These are phyloP conservation scores for Anadara kagoshimensis DNA, from an alignment of 1,140 invertebrate genomes.

Conservation along the genomic window DNA sequence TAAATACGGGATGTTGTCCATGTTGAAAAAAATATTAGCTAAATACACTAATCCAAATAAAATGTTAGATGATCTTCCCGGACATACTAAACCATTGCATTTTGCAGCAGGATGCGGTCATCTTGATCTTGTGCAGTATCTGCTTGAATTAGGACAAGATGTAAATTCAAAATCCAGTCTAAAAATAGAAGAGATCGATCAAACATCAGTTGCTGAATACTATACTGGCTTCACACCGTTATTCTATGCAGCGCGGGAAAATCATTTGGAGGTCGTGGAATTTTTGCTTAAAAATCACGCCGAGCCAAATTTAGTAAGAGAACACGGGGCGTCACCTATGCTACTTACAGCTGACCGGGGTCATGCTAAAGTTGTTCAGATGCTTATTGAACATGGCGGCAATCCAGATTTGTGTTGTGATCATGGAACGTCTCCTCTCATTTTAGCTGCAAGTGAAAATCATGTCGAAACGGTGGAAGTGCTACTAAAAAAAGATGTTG, in stretches of 20 bases:
- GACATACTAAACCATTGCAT: slow-evolving; percentile 9
- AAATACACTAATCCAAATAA: not conserved
- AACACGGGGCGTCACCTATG: slow-evolving; percentile 20
- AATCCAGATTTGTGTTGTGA: slow-evolving; percentile 16
- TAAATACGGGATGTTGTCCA: not conserved
- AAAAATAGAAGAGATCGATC: not conserved
- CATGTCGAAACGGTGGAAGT: not conserved
- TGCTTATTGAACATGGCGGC: not conserved
- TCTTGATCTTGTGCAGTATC: slow-evolving; percentile 3
- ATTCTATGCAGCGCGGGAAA: slow-evolving; percentile 13
- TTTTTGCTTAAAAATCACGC: slow-evolving; percentile 7
- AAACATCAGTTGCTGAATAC: slow-evolving; percentile 7
- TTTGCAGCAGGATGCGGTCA: slow-evolving; percentile 25
- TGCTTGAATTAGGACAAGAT: not conserved
- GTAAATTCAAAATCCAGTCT: not conserved
- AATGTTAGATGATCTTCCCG: not conserved
- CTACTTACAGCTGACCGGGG: slow-evolving; percentile 17
- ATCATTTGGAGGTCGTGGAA: slow-evolving; percentile 7
- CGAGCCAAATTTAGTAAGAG: slow-evolving; percentile 8
- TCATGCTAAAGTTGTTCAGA: slow-evolving; percentile 1
- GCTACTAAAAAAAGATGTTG: not conserved
- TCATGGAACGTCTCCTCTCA: slow-evolving; percentile 19
- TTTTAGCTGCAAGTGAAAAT: slow-evolving; percentile 7
- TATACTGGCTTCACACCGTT: slow-evolving; percentile 15
- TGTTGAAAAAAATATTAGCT: not conserved